Evolutionary conservation across 2,888 invertebrate species (phyloP), one percentile per base, ranked within the genome.

Genomic region (Bombylius discolor): DNA sequence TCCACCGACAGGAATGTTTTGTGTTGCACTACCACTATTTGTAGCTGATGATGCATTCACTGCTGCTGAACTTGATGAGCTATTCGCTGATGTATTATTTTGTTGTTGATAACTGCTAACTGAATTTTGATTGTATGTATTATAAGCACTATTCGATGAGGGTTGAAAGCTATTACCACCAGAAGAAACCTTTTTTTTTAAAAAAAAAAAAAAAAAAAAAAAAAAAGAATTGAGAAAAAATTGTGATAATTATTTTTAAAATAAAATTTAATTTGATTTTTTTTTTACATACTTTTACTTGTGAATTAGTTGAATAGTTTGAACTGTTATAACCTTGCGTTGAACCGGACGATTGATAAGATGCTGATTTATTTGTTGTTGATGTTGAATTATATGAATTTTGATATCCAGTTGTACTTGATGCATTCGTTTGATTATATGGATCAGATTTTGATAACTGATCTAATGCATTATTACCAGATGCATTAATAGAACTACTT

Each of bases 1-100:
- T 63, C 66, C 69, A 59, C 71, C 72, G 58, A 70, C 72, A 63
- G 74, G 72, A 72, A 73, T 72, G 71, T 72, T 74, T 70, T 73
- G 74, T 61, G 70, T 65, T 58, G 71, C 64, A 58, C 64, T 66
- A 48, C 64, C 63, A 56, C 65, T 55, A 42, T 55, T 55, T 34
- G 47, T 47, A 11, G 46, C 39, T 9, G 8, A 7, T 9, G 39
- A 7, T 23, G 39, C 36, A 55, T 39, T 51, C 49, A 62, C 64
- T 59, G 64, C 64, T 55, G 59, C 62, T n/a, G 57, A 56, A 51
- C 39, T 59, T n/a, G 58, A 55, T n/a, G 58, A 49, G 55, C 51
- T 59, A 54, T 51, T 59, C n/a, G 48, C 57, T 12, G 56, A 48
- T 49, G 52, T 52, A 52, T 56, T 56, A 47, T 49, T 59, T 58